Evolutionary conservation across 2,888 invertebrate species (phyloP), one percentile per base, ranked within the genome.

Genomic region (Leptinotarsa haldemani): DNA sequence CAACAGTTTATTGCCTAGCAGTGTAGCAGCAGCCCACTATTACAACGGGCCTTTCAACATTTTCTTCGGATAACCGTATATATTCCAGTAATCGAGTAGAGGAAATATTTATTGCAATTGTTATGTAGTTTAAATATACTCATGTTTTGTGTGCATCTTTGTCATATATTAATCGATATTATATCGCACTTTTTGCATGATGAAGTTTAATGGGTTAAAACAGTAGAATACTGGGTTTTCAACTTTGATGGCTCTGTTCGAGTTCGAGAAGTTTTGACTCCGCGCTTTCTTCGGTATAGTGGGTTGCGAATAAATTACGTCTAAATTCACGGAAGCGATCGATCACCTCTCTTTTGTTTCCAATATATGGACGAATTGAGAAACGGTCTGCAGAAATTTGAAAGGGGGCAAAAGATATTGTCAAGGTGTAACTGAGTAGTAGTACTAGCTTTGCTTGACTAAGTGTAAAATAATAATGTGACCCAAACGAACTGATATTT

Each of bases 41-140:
- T 56, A 47, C 40, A 20, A 46, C 46, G 56, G 56, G 30, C 52
- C 61, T 46, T 65, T 71, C 65, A 65, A 70, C 30, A 70, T 50
- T 63, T 63, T 64, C 70, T 46, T 63, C 70, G 50, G 25, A 40
- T 18, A 70, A 48, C 63, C 58, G 30, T 20, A 70, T 22, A 48
- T 50, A 66, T 50, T 66, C 50, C 50, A 48, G 30, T 52, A 66
- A 46, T 52, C 76, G 46, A 46, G 56, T 66, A 48, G 61, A 30
- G n/a, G 30, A 61, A 30, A 30, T 61, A 40, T 30, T 64, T 61
- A 40, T 30, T 64, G 74, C 70, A 71, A 78, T 82, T 82, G 80
- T 82, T 82, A 82, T 80, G 82, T 82, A 82, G 82, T 81, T 82
- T 82, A 78, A 81, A 40, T 65, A 67, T 74, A 74, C 61, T 61